phyloP scores from a whole-genome alignment of 2,888 invertebrate species.

The Cosmorhoe ocellata region DNA sequence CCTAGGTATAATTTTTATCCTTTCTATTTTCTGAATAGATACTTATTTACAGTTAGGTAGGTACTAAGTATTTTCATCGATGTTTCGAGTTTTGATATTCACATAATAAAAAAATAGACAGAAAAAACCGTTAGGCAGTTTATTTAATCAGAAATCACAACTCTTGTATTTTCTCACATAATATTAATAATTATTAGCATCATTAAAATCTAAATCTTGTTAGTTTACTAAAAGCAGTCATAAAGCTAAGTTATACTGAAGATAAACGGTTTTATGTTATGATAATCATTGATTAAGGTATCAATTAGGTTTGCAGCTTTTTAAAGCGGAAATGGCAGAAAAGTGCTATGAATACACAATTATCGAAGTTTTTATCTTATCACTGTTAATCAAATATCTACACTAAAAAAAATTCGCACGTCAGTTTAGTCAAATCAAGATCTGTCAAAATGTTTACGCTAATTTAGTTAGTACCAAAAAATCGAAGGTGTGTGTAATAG shows the following conservation, averaged over 20 bases:
- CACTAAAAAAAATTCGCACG: too few relatives aligned
- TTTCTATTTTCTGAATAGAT: too few relatives aligned
- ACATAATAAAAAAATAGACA: too few relatives aligned
- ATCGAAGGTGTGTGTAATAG: too few relatives aligned
- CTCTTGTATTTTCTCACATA: conserved; percentile 35
- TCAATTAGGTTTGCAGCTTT: conserved; percentile 10
- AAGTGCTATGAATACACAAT: neutral
- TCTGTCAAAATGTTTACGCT: too few relatives aligned
- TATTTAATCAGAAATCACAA: conserved; percentile 24
- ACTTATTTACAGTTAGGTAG: too few relatives aligned
- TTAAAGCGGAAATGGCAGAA: conserved; percentile 7
- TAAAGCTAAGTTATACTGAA: conserved; percentile 29
- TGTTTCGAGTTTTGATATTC: too few relatives aligned
- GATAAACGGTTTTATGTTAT: conserved; percentile 26
- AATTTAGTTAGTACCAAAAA: too few relatives aligned
- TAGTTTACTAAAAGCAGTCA: conserved; percentile 30
- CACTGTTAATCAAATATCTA: too few relatives aligned
- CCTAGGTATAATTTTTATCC: too few relatives aligned
- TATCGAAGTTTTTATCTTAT: neutral
- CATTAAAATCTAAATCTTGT: conserved; percentile 30
- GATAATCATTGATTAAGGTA: conserved; percentile 24
- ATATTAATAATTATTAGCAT: conserved; percentile 30
- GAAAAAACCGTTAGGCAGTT: conserved; percentile 9
- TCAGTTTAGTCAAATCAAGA: too few relatives aligned
- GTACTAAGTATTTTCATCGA: too few relatives aligned